Evolutionary conservation across 1,140 invertebrate species (phyloP).

Genomic region (Drosophila tropicalis): DNA sequence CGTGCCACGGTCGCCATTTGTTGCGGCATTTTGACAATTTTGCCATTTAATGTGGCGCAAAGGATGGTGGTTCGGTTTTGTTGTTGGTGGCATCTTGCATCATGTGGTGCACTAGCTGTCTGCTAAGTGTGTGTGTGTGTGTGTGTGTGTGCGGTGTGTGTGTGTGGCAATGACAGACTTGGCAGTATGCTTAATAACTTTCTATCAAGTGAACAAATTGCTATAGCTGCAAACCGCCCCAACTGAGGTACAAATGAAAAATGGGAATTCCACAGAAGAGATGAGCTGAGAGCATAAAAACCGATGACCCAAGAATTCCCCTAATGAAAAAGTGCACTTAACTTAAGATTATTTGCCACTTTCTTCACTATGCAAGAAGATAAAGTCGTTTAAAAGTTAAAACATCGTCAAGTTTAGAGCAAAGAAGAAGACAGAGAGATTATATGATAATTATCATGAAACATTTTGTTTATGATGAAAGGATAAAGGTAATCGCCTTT

Average conservation of each 20-base stretch:
- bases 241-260: conserved; percentile 16
- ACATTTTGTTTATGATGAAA: too few species aligned
- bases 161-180: conserved; percentile 19
- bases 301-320: neutral
- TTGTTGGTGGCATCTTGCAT: conserved; percentile 26
- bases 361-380: too few species aligned
- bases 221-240: neutral
- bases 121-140: neutral
- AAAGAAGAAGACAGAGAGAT: too few species aligned
- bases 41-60: conserved; percentile 60
- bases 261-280: neutral
- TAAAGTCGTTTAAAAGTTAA: too few species aligned
- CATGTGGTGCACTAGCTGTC: conserved; percentile 19
- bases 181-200: conserved; percentile 42
- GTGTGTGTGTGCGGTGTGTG: neutral
- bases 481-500: too few species aligned
- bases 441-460: too few species aligned
- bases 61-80: conserved; percentile 7
- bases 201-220: conserved; percentile 25
- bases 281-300: conserved; percentile 1
- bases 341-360: too few species aligned
- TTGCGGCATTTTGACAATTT: conserved; percentile 77
- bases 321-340: neutral
- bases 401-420: too few species aligned
- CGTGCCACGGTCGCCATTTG: conserved; percentile 67